Evolutionary conservation across 2,888 invertebrate genomes (phyloP).

Genomic region (Diplazon laetatorius): DNA sequence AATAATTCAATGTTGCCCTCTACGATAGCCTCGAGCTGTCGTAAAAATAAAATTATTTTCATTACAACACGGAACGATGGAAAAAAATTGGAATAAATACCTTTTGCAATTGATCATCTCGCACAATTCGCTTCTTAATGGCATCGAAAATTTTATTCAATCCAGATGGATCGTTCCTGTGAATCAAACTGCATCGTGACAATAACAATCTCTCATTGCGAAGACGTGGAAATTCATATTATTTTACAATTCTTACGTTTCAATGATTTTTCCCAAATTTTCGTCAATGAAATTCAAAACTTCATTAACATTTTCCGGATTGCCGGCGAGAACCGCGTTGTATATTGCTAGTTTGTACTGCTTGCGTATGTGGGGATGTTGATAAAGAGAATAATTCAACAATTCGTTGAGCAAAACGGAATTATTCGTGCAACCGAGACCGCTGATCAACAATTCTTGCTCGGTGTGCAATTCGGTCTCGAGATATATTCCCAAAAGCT

Average conservation of each 20-base stretch:
- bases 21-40: constrained; percentile 69
- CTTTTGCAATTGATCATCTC: constrained; percentile 67
- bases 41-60: constrained; percentile 30
- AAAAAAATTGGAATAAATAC: constrained; percentile 61
- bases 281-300: constrained; percentile 69
- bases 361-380: constrained; percentile 67
- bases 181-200: constrained; percentile 6
- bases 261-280: constrained; percentile 69
- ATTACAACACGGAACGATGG: no score
- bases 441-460: constrained; percentile 65
- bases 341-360: constrained; percentile 72
- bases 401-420: constrained; percentile 55
- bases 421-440: constrained; percentile 67
- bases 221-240: constrained; percentile 11
- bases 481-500: constrained; percentile 61
- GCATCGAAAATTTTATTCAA: constrained; percentile 68
- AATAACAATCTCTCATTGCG: neutral
- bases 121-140: constrained; percentile 70
- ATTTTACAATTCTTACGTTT: constrained; percentile 64
- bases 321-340: constrained; percentile 67
- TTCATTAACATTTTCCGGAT: constrained; percentile 67
- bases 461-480: constrained; percentile 66
- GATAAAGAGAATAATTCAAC: constrained; percentile 60
- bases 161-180: constrained; percentile 68
- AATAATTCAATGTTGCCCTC: constrained; percentile 61